These are phyloP conservation scores for Struthidea cinerea DNA, from an alignment of 2,113 vertebrate species.

Conservation along the genomic window DNA sequence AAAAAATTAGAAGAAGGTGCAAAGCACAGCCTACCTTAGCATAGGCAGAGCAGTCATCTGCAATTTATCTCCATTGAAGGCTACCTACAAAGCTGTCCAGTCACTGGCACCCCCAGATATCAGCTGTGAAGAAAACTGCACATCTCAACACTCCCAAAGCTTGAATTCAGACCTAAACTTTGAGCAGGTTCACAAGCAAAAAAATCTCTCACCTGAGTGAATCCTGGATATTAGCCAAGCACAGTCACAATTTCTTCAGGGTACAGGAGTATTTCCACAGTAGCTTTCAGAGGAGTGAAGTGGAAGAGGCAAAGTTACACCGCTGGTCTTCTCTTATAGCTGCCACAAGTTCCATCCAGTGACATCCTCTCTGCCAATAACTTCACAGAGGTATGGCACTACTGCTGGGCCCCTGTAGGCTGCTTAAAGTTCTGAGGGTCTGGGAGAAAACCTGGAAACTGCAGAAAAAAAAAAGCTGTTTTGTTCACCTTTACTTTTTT, in stretches of 20 bases:
- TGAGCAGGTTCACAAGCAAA: background rate
- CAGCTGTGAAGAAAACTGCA: background rate
- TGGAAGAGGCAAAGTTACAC: background rate
- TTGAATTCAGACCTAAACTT: background rate
- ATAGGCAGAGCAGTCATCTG: background rate
- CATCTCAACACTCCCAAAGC: background rate
- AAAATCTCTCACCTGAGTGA: background rate
- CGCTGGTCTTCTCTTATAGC: fast-evolving
- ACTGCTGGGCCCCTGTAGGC: background rate
- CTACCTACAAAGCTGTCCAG: background rate
- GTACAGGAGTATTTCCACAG: background rate
- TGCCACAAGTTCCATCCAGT: fast-evolving
- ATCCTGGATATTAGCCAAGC: background rate
- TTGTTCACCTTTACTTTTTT: background rate
- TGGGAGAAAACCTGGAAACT: background rate
- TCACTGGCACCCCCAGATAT: background rate
- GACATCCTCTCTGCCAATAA: background rate
- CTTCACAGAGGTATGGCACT: background rate
- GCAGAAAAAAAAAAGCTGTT: background rate
- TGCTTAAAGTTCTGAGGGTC: background rate
- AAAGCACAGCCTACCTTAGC: background rate
- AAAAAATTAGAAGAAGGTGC: background rate
- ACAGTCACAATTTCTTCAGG: background rate
- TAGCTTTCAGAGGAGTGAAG: background rate
- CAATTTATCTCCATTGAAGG: background rate